Evolutionary conservation across 2,113 vertebrate species (phyloP).

Genomic region (Hippolais icterina): DNA sequence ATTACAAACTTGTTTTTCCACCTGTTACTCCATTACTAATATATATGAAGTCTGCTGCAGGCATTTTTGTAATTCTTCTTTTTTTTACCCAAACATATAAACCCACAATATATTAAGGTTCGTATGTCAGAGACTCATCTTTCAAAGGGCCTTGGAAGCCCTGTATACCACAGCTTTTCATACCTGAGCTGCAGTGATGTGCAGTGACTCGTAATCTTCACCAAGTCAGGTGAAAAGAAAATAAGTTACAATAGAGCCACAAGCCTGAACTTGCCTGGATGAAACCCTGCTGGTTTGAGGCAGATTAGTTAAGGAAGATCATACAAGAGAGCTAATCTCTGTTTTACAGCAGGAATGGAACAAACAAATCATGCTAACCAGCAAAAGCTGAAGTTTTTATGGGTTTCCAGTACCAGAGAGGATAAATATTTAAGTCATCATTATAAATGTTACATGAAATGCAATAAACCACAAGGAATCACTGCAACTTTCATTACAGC

Average conservation of each 20-base stretch:
- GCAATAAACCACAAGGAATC: background rate
- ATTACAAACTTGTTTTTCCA: background rate
- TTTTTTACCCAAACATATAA: background rate
- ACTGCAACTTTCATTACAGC: background rate
- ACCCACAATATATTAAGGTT: background rate
- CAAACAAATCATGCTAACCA: background rate
- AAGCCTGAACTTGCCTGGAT: background rate
- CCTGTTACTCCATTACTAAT: background rate
- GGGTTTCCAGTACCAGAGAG: background rate
- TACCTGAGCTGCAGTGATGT: background rate
- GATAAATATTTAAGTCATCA: background rate
- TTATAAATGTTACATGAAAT: background rate
- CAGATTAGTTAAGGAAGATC: background rate
- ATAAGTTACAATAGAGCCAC: background rate
- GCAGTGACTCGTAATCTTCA: slow-evolving; percentile 10
- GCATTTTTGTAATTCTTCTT: background rate
- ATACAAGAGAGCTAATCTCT: background rate
- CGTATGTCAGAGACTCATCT: background rate
- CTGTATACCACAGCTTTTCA: background rate
- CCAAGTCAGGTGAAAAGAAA: background rate
- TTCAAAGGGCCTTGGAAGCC: background rate
- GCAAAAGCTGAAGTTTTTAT: background rate
- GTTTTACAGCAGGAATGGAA: background rate
- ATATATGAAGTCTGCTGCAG: background rate
- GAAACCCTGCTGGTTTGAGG: background rate